These are phyloP conservation scores for Colinus virginianus DNA, from an alignment of 2,113 vertebrate genomes.

Conservation along the genomic window DNA sequence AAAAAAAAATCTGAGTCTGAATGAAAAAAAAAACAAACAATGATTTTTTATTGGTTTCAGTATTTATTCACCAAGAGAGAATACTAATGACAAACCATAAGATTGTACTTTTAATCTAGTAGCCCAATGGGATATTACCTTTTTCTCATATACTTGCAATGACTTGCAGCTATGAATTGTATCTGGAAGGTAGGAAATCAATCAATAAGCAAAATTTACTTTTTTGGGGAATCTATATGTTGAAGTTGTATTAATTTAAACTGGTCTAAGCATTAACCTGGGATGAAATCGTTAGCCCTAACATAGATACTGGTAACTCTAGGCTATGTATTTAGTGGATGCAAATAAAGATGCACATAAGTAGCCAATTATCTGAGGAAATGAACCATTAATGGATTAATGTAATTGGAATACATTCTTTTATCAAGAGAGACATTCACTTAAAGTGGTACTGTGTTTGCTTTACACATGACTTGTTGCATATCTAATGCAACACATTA, in stretches of 20 bases:
- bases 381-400: conserved; percentile 75
- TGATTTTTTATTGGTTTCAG: not conserved
- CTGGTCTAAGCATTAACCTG: conserved; percentile 18
- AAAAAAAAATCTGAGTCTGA: not conserved
- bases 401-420: conserved; percentile 65
- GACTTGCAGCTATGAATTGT: not conserved
- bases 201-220: not conserved
- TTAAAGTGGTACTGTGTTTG: conserved; percentile 49
- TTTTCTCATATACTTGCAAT: not conserved
- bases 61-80: not conserved
- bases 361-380: conserved; percentile 73
- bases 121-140: not conserved
- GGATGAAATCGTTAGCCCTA: conserved; percentile 51
- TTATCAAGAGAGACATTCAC: conserved; percentile 64
- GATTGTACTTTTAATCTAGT: not conserved
- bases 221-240: not conserved
- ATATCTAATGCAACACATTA: conserved; percentile 40
- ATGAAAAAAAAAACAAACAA: not conserved
- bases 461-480: conserved; percentile 65
- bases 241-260: not conserved
- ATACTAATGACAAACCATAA: not conserved
- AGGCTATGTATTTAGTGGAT: conserved; percentile 58
- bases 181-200: conserved; percentile 3
- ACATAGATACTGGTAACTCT: conserved; percentile 34
- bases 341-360: conserved; percentile 66